Base-by-base conservation (phyloP, 2,797 vertebrate genomes). In the Sebastes iracundus region DNA sequence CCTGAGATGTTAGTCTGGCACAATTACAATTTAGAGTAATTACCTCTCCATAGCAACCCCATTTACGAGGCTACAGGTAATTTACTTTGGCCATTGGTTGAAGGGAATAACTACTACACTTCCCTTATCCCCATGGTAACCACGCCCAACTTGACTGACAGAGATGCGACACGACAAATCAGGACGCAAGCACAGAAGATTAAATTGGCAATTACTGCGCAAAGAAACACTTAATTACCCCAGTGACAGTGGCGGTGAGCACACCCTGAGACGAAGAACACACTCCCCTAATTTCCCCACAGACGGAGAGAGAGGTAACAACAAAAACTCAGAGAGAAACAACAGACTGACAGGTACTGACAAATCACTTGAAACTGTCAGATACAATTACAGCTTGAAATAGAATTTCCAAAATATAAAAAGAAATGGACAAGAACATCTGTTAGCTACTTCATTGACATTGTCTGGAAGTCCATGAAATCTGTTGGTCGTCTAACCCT, bases 161-260 rank as follows among this genome's bases (percentile, higher is more conserved):
- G 62, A 89, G 62, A 71, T 52, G 22, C 1, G 1, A 79, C 74
- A 52, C 49, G 12, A 74, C 66, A 72, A 89, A 87, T 84, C 75
- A 75, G 65, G 72, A 83, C 33, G 32, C 5, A 30, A 82, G 28
- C 70, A 68, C 53, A 75, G 52, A 80, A 71, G 75, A 88, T 82
- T 87, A 92, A 90, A 87, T 91, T 90, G 91, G 86, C 88, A 94
- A 94, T 94, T 92, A 94, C 55, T 62, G 64, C 6, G 4, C 64
- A 87, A 80, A 62, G 59, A 91, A 84, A 88, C 69, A 81, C 64
- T 89, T 87, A 87, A 93, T 93, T 90, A 91, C 81, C 83, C 72
- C 28, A 14, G 80, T 68, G 82, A 80, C 79, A 82, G 81, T 77
- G 80, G 59, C 2, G 25, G 56, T 72, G 69, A 69, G 79, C 73